These are phyloP conservation scores for Syngnathus typhle DNA, from an alignment of 2,113 vertebrate genomes.

Conservation along the genomic window DNA sequence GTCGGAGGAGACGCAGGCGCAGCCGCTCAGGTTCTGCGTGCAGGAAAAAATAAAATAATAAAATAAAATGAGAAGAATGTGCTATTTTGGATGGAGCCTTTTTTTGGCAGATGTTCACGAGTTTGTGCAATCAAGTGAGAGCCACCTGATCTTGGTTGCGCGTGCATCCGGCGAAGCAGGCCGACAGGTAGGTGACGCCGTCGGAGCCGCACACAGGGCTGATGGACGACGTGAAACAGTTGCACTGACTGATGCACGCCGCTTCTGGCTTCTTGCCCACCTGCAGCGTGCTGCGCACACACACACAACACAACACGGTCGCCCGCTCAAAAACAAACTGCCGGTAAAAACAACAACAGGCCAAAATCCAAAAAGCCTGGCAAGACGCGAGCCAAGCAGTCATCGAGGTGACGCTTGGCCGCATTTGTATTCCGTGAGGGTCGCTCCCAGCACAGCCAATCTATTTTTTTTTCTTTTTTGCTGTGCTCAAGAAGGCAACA, in stretches of 20 bases:
- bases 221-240: slow-evolving; percentile 91
- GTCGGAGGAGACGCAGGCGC: slow-evolving; percentile 76
- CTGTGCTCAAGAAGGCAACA: slow-evolving; percentile 14
- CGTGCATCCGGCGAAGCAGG: slow-evolving; percentile 93
- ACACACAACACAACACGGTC: not conserved
- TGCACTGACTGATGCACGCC: slow-evolving; percentile 86
- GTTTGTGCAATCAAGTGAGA: too few species aligned
- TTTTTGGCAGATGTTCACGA: too few species aligned
- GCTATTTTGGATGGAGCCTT: too few species aligned
- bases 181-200: slow-evolving; percentile 89
- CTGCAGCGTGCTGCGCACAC: slow-evolving; percentile 72
- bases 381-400: too few species aligned
- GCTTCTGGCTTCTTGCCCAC: slow-evolving; percentile 77
- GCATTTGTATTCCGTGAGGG: slow-evolving; percentile 15
- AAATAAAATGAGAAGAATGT: too few species aligned
- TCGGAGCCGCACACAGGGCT: slow-evolving; percentile 94
- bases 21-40: slow-evolving; percentile 86
- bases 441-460: slow-evolving; percentile 4
- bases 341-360: too few species aligned
- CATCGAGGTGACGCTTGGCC: too few species aligned
- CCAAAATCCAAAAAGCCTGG: too few species aligned
- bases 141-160: slow-evolving; percentile 58
- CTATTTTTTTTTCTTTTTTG: slow-evolving; percentile 10
- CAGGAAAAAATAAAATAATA: slow-evolving; percentile 22
- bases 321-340: not conserved